phyloP scores from a whole-genome alignment of 2,888 invertebrate genomes.

The Frankliniella intonsa region DNA sequence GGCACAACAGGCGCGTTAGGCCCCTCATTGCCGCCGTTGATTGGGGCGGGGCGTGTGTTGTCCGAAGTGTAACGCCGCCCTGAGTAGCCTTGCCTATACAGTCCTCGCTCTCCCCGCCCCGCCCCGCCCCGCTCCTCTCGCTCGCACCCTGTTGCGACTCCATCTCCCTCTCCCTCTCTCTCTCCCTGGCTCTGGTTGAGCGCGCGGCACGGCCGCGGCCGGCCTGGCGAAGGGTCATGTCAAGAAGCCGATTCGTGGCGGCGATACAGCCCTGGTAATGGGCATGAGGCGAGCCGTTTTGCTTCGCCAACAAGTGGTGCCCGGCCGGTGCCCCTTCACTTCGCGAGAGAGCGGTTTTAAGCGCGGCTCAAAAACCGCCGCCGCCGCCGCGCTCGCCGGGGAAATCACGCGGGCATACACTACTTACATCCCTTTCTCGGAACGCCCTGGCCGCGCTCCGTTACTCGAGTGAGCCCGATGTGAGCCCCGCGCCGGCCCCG shows the following conservation, averaged over 20 bases:
- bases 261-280: background rate
- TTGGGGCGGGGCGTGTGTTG: too few relatives aligned
- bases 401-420: too few relatives aligned
- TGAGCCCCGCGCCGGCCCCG: too few relatives aligned
- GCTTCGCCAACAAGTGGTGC: background rate
- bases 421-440: too few relatives aligned
- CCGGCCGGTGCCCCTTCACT: slow-evolving; percentile 30
- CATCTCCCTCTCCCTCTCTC: slow-evolving; percentile 17
- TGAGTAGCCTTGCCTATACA: too few relatives aligned
- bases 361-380: too few relatives aligned
- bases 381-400: too few relatives aligned
- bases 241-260: background rate
- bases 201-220: background rate
- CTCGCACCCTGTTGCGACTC: slow-evolving; percentile 30
- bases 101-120: background rate
- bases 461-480: too few relatives aligned
- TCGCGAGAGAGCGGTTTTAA: background rate
- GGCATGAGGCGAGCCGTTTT: background rate
- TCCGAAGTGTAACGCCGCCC: too few relatives aligned
- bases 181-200: background rate
- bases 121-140: background rate
- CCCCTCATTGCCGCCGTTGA: too few relatives aligned
- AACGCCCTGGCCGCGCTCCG: too few relatives aligned
- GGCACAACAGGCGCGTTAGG: too few relatives aligned
- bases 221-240: background rate